These are phyloP conservation scores for Apis mellifera DNA, from an alignment of 1,140 invertebrate genomes.

Conservation along the genomic window DNA sequence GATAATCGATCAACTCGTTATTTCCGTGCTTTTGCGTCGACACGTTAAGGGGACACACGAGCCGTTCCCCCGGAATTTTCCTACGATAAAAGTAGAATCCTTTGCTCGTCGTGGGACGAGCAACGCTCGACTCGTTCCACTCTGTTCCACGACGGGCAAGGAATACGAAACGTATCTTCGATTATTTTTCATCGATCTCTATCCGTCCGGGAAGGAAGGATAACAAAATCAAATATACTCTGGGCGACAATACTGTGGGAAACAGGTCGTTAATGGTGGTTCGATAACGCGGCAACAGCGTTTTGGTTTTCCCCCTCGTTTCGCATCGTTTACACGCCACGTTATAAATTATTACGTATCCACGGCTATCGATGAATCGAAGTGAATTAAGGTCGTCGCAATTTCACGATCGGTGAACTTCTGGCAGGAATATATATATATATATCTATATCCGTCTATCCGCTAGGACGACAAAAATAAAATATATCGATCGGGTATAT, in stretches of 20 bases:
- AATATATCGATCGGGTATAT: constrained; percentile 59
- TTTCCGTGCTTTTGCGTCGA: constrained; percentile 33
- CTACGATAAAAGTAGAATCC: constrained; percentile 33
- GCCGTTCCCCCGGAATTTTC: constrained; percentile 34
- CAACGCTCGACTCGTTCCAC: constrained; percentile 35
- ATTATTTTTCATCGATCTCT: constrained; percentile 18
- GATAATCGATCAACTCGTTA: constrained; percentile 52
- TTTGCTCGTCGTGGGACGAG: not conserved
- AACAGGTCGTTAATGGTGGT: too few relatives aligned
- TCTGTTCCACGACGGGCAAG: too few relatives aligned
- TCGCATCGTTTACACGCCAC: not conserved
- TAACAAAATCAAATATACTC: too few relatives aligned
- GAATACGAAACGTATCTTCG: too few relatives aligned
- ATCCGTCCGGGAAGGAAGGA: too few relatives aligned
- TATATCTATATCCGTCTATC: constrained; percentile 25
- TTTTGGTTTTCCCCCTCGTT: not conserved
- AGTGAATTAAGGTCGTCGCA: constrained; percentile 63
- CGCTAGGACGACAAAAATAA: constrained; percentile 65
- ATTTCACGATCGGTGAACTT: constrained; percentile 61
- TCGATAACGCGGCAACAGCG: too few relatives aligned
- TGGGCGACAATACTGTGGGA: too few relatives aligned
- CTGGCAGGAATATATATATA: constrained; percentile 60
- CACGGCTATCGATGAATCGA: not conserved
- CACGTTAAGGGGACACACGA: not conserved
- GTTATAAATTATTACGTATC: constrained; percentile 25